These are phyloP conservation scores for Pycnonotus jocosus DNA, from an alignment of 2,113 vertebrate species.

Conservation along the genomic window DNA sequence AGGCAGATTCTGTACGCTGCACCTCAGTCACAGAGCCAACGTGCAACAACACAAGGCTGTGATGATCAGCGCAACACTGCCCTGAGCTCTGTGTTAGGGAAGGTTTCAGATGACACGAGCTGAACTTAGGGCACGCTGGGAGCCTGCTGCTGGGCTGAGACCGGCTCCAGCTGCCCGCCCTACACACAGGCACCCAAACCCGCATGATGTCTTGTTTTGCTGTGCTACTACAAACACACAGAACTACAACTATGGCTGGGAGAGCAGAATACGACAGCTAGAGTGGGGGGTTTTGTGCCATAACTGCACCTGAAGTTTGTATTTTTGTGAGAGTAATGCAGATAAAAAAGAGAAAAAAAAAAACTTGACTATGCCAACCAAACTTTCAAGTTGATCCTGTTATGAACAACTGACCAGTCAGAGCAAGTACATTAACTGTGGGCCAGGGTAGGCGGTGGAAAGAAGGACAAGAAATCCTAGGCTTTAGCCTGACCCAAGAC, in stretches of 20 bases:
- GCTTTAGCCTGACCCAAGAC: not conserved
- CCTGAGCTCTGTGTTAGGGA: not conserved
- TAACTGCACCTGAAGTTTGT: not conserved
- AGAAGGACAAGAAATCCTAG: not conserved
- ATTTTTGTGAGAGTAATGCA: not conserved
- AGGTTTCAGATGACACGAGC: not conserved
- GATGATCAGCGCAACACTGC: not conserved
- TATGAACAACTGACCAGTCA: not conserved
- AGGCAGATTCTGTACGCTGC: not conserved
- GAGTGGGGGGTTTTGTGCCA: not conserved
- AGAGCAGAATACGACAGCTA: not conserved
- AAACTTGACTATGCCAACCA: rapidly evolving
- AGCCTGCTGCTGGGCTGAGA: not conserved
- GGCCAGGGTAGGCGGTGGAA: not conserved
- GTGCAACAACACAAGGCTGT: not conserved
- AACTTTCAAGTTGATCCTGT: not conserved
- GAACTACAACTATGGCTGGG: not conserved
- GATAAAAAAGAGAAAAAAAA: not conserved
- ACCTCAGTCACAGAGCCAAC: not conserved
- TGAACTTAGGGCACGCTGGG: not conserved
- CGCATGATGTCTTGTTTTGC: not conserved
- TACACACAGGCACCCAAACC: not conserved
- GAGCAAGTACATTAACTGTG: not conserved
- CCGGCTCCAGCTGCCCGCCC: not conserved
- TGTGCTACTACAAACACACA: not conserved